These are phyloP conservation scores for Geotrypetes seraphini DNA, from an alignment of 2,797 vertebrate species.

Conservation along the genomic window DNA sequence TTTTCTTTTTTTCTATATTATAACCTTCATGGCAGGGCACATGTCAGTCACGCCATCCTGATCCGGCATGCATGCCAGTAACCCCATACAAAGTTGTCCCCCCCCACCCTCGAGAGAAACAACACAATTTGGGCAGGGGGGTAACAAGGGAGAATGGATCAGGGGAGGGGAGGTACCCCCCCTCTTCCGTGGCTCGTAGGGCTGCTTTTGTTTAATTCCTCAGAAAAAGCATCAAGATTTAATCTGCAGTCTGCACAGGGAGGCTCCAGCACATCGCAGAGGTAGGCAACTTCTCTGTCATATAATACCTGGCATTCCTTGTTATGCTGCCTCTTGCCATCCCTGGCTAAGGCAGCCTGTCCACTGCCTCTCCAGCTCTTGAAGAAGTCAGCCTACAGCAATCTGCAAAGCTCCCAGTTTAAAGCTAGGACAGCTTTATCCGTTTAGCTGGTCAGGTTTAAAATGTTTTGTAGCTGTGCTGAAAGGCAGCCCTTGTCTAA, in stretches of 20 bases:
- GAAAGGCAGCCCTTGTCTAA: conserved; percentile 57
- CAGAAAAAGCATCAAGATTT: conserved; percentile 31
- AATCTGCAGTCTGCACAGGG: conserved; percentile 33
- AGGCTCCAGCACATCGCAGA: conserved; percentile 25
- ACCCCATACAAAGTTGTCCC: conserved; percentile 47
- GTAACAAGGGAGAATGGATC: conserved; percentile 5
- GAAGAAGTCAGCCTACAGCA: conserved; percentile 21
- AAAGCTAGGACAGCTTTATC: conserved; percentile 41
- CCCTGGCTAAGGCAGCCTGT: conserved; percentile 46
- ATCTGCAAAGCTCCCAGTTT: conserved; percentile 20
- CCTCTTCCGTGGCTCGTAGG: too few species aligned
- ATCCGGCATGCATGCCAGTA: conserved; percentile 32
- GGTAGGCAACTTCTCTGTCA: conserved; percentile 48
- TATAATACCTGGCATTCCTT: conserved; percentile 42
- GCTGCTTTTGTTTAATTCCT: conserved; percentile 52
- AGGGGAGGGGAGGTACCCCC: conserved; percentile 25
- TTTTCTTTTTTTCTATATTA: conserved; percentile 5
- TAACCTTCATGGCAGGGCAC: conserved; percentile 48
- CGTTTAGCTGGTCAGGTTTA: conserved; percentile 46
- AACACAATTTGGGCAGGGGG: conserved; percentile 8
- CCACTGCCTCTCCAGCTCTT: conserved; percentile 24
- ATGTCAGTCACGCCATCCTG: conserved; percentile 43
- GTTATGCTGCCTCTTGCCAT: conserved; percentile 49
- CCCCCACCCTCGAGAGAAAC: conserved; percentile 38
- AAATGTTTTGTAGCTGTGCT: conserved; percentile 53